These are phyloP conservation scores for Mimachlamys varia DNA, from an alignment of 2,888 invertebrate species.

Conservation along the genomic window DNA sequence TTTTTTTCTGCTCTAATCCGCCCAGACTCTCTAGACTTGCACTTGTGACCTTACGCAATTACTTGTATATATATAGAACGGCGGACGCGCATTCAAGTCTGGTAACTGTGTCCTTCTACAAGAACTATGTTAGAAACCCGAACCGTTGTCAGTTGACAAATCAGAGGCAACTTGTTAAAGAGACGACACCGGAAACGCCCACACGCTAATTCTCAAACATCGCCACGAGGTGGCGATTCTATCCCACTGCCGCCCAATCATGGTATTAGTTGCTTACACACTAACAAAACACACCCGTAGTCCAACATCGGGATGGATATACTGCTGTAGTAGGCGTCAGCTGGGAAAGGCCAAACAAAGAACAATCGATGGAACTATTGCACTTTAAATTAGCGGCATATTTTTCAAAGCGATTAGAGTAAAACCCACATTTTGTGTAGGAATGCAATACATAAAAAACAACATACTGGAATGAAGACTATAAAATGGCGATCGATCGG, in stretches of 20 bases:
- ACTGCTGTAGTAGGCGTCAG: not conserved
- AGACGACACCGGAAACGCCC: slow-evolving; percentile 6
- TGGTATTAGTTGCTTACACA: not conserved
- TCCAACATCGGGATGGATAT: not conserved
- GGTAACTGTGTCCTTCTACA: not conserved
- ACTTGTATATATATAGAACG: not conserved
- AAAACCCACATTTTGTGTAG: too few species aligned
- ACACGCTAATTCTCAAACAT: not conserved
- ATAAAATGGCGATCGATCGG: too few species aligned
- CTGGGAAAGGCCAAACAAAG: too few species aligned
- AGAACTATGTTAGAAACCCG: not conserved
- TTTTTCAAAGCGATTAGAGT: too few species aligned
- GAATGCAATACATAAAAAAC: too few species aligned
- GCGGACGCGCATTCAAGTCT: not conserved
- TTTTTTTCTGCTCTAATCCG: not conserved
- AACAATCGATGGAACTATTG: too few species aligned
- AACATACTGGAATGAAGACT: too few species aligned
- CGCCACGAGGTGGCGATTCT: not conserved
- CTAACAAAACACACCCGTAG: not conserved
- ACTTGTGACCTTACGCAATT: not conserved
- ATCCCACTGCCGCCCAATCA: not conserved
- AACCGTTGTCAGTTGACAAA: not conserved
- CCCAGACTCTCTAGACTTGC: not conserved
- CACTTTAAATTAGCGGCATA: too few species aligned
- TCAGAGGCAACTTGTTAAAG: not conserved